Conservation (phyloP, 2,888 invertebrate species). For the Branchellion lobata region DNA sequence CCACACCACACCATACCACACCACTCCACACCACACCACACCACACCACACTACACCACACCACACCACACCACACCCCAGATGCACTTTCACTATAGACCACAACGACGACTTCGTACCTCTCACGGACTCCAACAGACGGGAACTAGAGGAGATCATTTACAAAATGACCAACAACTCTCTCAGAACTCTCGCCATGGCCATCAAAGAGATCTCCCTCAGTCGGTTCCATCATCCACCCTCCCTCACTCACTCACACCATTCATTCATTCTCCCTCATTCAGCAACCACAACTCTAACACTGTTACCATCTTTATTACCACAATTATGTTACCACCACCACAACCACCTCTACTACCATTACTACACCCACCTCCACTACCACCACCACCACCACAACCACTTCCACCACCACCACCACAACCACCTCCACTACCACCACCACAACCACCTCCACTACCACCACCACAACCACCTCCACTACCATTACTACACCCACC, state of each 20-base stretch:
- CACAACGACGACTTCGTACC: constrained; percentile 11
- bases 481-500: too few relatives aligned
- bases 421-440: neutral
- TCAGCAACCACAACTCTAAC: neutral
- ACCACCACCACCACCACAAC: too few relatives aligned
- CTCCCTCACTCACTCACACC: too few relatives aligned
- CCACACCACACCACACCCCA: neutral
- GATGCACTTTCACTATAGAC: constrained; percentile 26
- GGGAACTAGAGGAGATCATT: neutral
- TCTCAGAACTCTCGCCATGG: constrained; percentile 26
- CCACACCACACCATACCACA: too few relatives aligned
- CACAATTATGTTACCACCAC: neutral
- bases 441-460: neutral
- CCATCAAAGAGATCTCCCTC: constrained; percentile 22
- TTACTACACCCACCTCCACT: too few relatives aligned
- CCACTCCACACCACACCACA: too few relatives aligned
- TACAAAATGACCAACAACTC: constrained; percentile 21
- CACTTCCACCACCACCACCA: too few relatives aligned
- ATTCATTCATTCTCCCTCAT: too few relatives aligned
- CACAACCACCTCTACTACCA: too few relatives aligned
- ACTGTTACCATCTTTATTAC: neutral
- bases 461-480: neutral
- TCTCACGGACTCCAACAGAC: neutral
- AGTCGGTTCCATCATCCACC: neutral
- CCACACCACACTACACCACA: neutral